Percentiles rank a stretch among this genome's conserved stretches.
Conservation (phyloP, 2,888 invertebrate genomes). For the Ophioninae sp. region DNA sequence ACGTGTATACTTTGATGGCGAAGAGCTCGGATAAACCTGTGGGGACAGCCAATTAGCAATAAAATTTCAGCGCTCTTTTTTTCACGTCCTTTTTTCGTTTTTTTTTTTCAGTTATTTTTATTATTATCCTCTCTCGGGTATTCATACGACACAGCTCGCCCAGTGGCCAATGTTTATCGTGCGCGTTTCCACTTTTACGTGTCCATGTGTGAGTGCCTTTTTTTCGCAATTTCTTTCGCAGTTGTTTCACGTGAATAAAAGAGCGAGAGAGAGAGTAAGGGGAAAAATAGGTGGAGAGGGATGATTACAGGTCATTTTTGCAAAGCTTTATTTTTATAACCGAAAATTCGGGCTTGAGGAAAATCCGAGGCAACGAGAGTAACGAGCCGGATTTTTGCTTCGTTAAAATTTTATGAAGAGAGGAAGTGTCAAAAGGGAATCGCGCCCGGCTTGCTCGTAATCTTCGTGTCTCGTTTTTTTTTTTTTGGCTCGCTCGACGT, state of each 20-base stretch:
- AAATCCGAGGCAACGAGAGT: constrained; percentile 6
- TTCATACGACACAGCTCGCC: constrained; percentile 47
- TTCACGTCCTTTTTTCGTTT: constrained; percentile 31
- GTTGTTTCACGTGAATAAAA: background rate
- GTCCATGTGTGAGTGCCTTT: constrained; percentile 6
- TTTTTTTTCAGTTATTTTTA: constrained; percentile 21
- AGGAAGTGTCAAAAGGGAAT: constrained; percentile 44
- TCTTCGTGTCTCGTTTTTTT: constrained; percentile 21
- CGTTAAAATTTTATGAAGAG: constrained; percentile 56
- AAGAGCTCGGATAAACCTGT: constrained; percentile 53
- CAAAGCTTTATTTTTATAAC: constrained; percentile 36
- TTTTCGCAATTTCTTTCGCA: constrained; percentile 16
- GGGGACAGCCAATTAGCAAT: constrained; percentile 66
- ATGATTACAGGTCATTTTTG: constrained; percentile 36
- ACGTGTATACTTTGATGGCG: constrained; percentile 39
- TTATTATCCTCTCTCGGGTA: constrained; percentile 43
- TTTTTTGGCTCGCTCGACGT: background rate
- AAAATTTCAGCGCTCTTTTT: constrained; percentile 61
- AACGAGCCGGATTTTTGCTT: constrained; percentile 46
- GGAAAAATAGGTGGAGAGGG: background rate
- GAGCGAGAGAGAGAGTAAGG: background rate
- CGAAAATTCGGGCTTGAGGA: constrained; percentile 38
- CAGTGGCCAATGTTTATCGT: constrained; percentile 49
- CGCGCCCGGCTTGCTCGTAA: constrained; percentile 17
- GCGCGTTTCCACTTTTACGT: constrained; percentile 28